Percentiles rank a stretch among this genome's conserved stretches.
These are phyloP conservation scores for Anguilla pacifica DNA, from an alignment of 2,797 vertebrate species.

Conservation along the genomic window DNA sequence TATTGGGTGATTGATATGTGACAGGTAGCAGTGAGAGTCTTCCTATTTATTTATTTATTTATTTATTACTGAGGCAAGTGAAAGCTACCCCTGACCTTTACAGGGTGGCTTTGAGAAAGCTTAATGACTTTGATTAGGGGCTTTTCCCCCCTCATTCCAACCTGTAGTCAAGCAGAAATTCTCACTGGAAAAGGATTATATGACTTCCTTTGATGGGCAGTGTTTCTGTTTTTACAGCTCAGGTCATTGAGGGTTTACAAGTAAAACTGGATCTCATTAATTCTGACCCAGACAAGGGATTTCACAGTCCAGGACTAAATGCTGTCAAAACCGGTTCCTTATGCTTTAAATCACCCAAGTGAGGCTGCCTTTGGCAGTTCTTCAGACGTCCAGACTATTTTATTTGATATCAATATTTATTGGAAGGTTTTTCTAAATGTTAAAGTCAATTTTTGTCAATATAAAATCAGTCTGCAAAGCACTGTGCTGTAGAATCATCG, in stretches of 20 bases:
- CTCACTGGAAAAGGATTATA: slow-evolving; percentile 21
- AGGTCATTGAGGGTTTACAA: slow-evolving; percentile 18
- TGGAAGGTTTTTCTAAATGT: neutral
- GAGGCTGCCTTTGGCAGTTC: neutral
- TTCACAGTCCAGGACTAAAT: neutral
- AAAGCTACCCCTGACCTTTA: neutral
- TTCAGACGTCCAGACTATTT: slow-evolving; percentile 4
- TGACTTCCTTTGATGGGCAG: slow-evolving; percentile 9
- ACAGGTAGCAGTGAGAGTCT: neutral
- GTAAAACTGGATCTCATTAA: slow-evolving; percentile 21
- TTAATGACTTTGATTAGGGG: slow-evolving; percentile 1
- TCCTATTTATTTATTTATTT: neutral
- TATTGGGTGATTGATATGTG: neutral
- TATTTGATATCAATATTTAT: neutral
- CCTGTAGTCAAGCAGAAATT: slow-evolving; percentile 10
- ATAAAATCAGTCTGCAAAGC: neutral
- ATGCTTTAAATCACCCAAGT: neutral
- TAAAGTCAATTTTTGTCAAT: neutral
- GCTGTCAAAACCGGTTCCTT: slow-evolving; percentile 20
- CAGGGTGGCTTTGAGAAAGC: neutral
- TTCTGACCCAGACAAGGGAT: slow-evolving; percentile 21
- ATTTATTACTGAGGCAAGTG: neutral
- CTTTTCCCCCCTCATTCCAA: neutral
- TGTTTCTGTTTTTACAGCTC: slow-evolving; percentile 15
- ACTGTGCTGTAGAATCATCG: neutral